Evolutionary conservation across 2,797 vertebrate species (phyloP).

Genomic region (Carcharodon carcharias): DNA sequence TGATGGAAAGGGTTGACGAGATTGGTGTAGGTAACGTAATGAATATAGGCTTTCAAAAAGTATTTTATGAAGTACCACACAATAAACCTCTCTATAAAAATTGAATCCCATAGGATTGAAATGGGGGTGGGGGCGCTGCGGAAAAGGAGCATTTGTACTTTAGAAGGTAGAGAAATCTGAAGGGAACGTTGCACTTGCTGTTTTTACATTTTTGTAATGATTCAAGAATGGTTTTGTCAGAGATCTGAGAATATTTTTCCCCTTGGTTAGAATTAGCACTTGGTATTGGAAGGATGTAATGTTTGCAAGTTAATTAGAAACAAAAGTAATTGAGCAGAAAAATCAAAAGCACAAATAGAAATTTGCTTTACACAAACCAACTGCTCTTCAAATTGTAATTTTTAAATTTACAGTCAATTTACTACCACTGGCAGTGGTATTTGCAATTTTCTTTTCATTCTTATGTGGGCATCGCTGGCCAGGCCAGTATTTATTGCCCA

Average conservation of each 20-base stretch:
- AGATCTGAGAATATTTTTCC: background rate
- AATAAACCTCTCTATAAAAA: no score
- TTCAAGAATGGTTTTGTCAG: background rate
- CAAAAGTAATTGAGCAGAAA: background rate
- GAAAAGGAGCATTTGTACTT: no score
- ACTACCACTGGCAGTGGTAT: background rate
- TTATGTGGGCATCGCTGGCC: no score
- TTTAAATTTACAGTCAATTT: background rate
- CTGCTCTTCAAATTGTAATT: background rate
- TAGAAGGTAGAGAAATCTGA: no score
- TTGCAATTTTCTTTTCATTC: background rate
- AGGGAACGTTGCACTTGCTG: no score
- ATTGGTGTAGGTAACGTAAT: no score
- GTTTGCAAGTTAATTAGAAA: background rate
- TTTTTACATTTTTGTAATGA: background rate
- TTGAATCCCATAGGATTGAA: no score
- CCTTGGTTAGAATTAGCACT: background rate
- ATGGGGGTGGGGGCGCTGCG: no score
- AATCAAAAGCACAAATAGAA: background rate
- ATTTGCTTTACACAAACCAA: background rate
- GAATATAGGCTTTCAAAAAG: no score
- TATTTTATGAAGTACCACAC: no score
- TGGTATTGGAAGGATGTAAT: background rate
- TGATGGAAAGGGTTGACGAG: no score
- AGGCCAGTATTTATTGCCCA: no score